Percentiles rank a stretch among this genome's conserved stretches.
These are phyloP conservation scores for Phycodurus eques DNA, from an alignment of 2,113 vertebrate species.

Conservation along the genomic window DNA sequence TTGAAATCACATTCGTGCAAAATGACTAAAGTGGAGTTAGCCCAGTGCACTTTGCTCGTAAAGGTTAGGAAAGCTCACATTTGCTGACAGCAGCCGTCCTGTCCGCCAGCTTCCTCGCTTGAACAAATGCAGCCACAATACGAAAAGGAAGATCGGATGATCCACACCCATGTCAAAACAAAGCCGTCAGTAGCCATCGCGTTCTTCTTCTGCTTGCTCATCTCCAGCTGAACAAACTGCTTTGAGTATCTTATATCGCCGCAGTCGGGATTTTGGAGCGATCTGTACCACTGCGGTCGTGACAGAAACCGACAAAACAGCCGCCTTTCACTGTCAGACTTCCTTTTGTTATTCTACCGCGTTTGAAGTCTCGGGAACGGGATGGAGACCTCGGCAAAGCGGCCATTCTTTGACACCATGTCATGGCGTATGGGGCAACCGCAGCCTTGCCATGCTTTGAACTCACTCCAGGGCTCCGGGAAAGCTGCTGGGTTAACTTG, in stretches of 20 bases:
- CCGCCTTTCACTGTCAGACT: constrained; percentile 59
- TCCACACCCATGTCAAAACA: constrained; percentile 61
- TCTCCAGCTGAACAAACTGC: constrained; percentile 75
- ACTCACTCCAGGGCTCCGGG: constrained; percentile 19
- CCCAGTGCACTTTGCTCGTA: constrained; percentile 16
- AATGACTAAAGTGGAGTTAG: too few species aligned
- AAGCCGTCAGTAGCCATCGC: constrained; percentile 38
- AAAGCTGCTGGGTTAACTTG: too few species aligned
- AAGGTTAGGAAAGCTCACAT: constrained; percentile 38
- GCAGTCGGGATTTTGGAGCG: constrained; percentile 52
- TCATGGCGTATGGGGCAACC: neutral
- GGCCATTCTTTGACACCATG: constrained; percentile 13
- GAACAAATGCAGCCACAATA: constrained; percentile 62
- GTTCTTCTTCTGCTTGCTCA: constrained; percentile 52
- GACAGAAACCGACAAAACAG: constrained; percentile 65
- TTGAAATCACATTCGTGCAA: too few species aligned
- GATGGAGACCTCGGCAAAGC: constrained; percentile 40
- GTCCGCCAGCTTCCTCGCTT: constrained; percentile 58
- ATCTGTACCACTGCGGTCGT: constrained; percentile 12
- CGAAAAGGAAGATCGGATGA: constrained; percentile 59
- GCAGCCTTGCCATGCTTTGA: constrained; percentile 21
- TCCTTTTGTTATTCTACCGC: constrained; percentile 67
- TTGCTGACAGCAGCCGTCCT: constrained; percentile 35
- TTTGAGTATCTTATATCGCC: constrained; percentile 64
- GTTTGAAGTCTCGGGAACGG: constrained; percentile 62